Evolutionary conservation across 64 coral and sea anemone genomes (phyloP).

Genomic region (Pachyseris speciosa): DNA sequence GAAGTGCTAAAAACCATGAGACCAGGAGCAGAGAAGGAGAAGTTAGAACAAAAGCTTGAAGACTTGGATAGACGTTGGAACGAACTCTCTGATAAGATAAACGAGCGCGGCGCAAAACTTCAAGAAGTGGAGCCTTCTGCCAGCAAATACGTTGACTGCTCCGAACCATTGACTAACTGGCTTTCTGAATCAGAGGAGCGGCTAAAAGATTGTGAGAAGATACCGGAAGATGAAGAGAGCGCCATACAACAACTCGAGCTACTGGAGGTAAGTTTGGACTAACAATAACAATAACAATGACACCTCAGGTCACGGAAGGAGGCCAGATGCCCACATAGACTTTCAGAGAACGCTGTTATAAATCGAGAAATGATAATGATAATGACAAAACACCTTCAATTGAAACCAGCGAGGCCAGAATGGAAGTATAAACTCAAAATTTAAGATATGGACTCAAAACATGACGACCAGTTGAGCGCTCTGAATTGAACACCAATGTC

Average conservation of each 20-base stretch:
- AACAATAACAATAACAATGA: too few relatives aligned
- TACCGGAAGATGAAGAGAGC: slow-evolving; percentile 80
- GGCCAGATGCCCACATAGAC: too few relatives aligned
- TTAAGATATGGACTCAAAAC: too few relatives aligned
- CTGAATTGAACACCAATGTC: too few relatives aligned
- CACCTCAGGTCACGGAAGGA: too few relatives aligned
- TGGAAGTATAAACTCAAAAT: too few relatives aligned
- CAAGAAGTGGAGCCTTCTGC: slow-evolving; percentile 78
- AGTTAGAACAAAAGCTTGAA: slow-evolving; percentile 66
- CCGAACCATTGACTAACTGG: slow-evolving; percentile 74
- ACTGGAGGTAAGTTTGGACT: slow-evolving; percentile 52
- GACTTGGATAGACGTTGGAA: slow-evolving; percentile 69
- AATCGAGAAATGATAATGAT: too few relatives aligned
- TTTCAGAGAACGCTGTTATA: too few relatives aligned
- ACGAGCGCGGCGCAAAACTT: slow-evolving; percentile 44
- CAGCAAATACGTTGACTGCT: slow-evolving; percentile 59
- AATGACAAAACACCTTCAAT: too few relatives aligned
- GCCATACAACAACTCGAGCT: slow-evolving; percentile 60
- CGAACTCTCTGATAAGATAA: slow-evolving; percentile 49
- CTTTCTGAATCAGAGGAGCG: slow-evolving; percentile 78
- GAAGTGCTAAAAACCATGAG: slow-evolving; percentile 56
- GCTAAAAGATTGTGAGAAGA: slow-evolving; percentile 72
- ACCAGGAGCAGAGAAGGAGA: slow-evolving; percentile 79
- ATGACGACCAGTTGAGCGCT: too few relatives aligned
- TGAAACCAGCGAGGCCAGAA: too few relatives aligned